Evolutionary conservation across 2,797 vertebrate species (phyloP).

Genomic region (Muscicapa comitata): DNA sequence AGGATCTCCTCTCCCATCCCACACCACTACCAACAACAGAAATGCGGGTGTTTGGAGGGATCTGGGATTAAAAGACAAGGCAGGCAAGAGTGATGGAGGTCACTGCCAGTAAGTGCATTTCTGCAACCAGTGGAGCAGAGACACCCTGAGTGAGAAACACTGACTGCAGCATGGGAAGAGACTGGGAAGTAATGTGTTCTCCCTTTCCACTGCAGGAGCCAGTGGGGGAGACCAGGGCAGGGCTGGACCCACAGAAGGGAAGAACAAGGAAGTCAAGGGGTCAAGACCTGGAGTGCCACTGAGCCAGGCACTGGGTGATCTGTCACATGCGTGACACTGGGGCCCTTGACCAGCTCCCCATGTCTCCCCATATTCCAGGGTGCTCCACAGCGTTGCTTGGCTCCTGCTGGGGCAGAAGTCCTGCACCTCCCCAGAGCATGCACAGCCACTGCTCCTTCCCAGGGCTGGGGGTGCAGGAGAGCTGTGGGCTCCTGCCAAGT

Average conservation of each 20-base stretch:
- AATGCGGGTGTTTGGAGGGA: neutral
- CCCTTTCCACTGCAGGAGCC: neutral
- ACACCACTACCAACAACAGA: accelerated
- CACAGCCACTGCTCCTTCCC: neutral
- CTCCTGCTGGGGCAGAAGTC: neutral
- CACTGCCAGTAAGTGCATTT: neutral
- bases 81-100: neutral
- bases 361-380: accelerated
- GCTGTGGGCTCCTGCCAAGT: accelerated
- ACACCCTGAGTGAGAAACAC: neutral
- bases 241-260: neutral
- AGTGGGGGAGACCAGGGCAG: neutral
- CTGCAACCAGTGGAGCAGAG: neutral
- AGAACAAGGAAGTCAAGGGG: neutral
- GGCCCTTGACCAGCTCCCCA: accelerated
- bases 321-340: accelerated
- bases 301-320: accelerated
- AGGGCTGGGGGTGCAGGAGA: neutral
- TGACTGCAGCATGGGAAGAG: neutral
- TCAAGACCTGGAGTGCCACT: neutral
- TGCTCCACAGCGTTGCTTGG: neutral
- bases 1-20: neutral
- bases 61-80: neutral
- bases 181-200: accelerated
- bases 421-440: accelerated